These are phyloP conservation scores for Drosophila melanica DNA, from an alignment of 1,140 invertebrate genomes.

Conservation along the genomic window DNA sequence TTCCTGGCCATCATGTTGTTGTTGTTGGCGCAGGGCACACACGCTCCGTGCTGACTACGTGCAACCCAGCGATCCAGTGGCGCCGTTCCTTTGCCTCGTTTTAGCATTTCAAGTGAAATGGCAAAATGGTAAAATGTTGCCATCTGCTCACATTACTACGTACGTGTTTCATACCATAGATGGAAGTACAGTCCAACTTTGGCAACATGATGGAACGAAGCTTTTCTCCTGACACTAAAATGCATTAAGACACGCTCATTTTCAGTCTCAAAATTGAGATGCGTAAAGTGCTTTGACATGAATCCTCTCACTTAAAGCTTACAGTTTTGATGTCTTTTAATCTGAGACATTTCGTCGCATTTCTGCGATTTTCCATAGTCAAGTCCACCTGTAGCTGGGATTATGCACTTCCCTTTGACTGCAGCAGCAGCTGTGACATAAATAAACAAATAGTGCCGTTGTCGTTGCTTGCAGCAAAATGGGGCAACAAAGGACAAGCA, in stretches of 20 bases:
- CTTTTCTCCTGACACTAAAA: too few relatives aligned
- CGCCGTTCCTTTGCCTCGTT: constrained; percentile 29
- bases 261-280: background rate
- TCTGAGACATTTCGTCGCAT: background rate
- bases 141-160: constrained; percentile 51
- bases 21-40: constrained; percentile 14
- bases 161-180: constrained; percentile 50
- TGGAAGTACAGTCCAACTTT: constrained; percentile 36
- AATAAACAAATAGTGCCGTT: constrained; percentile 56
- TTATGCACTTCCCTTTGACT: constrained; percentile 53
- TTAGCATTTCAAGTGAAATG: constrained; percentile 25
- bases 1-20: background rate
- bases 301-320: background rate
- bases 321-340: background rate
- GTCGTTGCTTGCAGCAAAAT: constrained; percentile 38
- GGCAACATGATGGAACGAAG: background rate
- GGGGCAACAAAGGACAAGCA: constrained; percentile 32
- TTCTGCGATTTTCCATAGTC: constrained; percentile 5
- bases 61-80: constrained; percentile 27
- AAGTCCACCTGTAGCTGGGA: constrained; percentile 28
- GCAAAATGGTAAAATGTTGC: constrained; percentile 30
- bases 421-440: constrained; percentile 62
- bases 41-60: constrained; percentile 8
- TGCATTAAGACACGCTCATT: background rate
- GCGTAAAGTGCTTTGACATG: too few relatives aligned